phyloP scores from a whole-genome alignment of 2,888 invertebrate genomes.

The Rhamphomyia laevipes region DNA sequence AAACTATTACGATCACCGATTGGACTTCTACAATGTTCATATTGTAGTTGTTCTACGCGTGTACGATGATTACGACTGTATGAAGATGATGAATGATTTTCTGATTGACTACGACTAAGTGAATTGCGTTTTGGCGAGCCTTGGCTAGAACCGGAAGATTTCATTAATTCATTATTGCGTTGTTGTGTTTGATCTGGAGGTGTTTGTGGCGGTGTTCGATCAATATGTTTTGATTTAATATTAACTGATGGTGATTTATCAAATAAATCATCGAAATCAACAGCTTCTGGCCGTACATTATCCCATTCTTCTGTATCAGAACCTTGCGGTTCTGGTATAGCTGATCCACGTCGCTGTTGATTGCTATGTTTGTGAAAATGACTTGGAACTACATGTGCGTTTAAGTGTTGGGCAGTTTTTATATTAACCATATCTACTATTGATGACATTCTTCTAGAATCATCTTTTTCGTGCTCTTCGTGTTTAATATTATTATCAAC shows the following conservation, averaged over 20 bases:
- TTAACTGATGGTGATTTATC: background rate
- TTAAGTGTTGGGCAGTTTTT: slow-evolving; percentile 6
- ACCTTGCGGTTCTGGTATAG: background rate
- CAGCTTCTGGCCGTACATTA: background rate
- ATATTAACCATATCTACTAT: background rate
- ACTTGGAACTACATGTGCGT: slow-evolving; percentile 4
- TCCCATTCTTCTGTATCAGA: background rate
- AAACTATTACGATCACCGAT: slow-evolving; percentile 31
- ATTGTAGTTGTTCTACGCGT: slow-evolving; percentile 18
- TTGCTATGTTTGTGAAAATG: background rate
- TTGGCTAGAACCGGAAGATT: background rate
- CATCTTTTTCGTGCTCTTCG: background rate
- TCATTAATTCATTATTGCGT: background rate
- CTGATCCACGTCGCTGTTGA: background rate
- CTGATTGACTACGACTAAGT: background rate
- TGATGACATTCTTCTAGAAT: background rate
- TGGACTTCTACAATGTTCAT: slow-evolving; percentile 16
- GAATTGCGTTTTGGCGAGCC: background rate
- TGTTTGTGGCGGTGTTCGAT: background rate
- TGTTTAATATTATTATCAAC: background rate
- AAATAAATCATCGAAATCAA: background rate
- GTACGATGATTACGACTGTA: slow-evolving; percentile 12
- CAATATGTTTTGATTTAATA: background rate
- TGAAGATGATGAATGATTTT: background rate
- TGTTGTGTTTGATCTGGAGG: background rate